Evolutionary conservation across 2,113 vertebrate species (phyloP), one percentile per base, ranked within the genome.

Genomic region (Trochalopteron elliotii): DNA sequence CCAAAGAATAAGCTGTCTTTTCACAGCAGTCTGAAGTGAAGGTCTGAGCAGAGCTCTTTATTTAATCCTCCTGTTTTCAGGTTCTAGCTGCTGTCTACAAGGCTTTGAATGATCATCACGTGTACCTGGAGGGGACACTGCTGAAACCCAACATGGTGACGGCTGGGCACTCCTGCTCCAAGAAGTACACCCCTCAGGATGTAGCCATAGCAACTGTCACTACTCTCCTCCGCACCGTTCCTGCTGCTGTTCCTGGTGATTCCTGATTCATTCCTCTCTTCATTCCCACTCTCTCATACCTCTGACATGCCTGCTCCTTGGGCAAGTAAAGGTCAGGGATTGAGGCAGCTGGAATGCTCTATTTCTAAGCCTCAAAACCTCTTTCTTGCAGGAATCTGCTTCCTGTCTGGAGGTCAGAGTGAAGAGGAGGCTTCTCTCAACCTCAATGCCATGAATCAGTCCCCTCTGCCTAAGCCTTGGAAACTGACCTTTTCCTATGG

Each of bases 71-170:
- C 12, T 59, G 7, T 92, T 96, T 79, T 83, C 83, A 99, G 99
- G 99, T 99, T 59, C 98, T 99, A 86, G 99, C 99, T 93, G 98
- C 99, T 60, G 98, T 99, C 67, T 99, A 99, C 95, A 99, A 99
- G 97, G 99, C 99, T 53, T 96, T 99, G 92, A 99, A 98, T 45
- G 99, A 99, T 45, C 99, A 99, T 74, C 99, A 99, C 1, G 99
- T 99, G 56, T 99, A 99, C 95, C 97, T 99, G 96, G 99, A 99
- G 89, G 99, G 99, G 31, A 99, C 99, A 14, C 95, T 99, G 90
- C 97, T 99, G 92, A 99, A 99, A 95, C 99, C 99, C 94, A 99
- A 99, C 96, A 99, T 99, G 99, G 99, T 99, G 92, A 99, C 97
- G 0, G 98, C 99, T 61, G 99, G 99, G 42, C 99, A 99, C 52